Base-by-base conservation (phyloP, 2,797 vertebrate genomes). In the Catamblyrhynchus diadema region DNA sequence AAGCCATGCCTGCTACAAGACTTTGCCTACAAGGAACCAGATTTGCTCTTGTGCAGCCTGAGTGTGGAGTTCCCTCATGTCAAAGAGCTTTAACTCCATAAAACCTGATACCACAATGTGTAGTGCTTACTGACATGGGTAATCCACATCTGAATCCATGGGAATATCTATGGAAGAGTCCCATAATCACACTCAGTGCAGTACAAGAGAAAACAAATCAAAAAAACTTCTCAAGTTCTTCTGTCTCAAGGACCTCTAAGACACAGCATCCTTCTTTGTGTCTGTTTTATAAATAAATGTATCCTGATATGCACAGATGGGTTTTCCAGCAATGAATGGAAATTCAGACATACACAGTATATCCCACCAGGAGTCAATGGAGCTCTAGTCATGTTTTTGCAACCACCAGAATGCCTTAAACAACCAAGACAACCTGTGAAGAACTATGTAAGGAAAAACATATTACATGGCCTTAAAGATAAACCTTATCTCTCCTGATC, bases 211-310 rank as follows among this genome's bases (percentile, higher is more conserved):
- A 86, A 92, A 57, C 6, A 24, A 80, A 88, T 65, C 8, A 74
- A 41, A 75, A 78, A 72, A 47, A 2, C 19, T 77, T 57, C 70
- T 61, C 4, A 60, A 66, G 37, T 75, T 90, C 44, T 82, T 77
- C 69, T 56, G 45, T 94, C 91, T 83, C 91, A 84, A 94, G 79
- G 51, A 80, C 81, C 81, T 50, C 35, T 77, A 92, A 91, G 90
- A 96, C 32, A 85, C 57, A 86, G 32, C 32, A 74, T 37, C n/a
- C 59, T 75, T 74, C 77, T 84, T 62, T 33, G 86, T 8, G 15
- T 91, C 81, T 83, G 57, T 67, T 87, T 82, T 70, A 91, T 79
- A 79, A 94, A 94, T 93, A 91, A 92, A 74, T 30, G 51, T 72
- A 80, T 90, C 62, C 61, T 79, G 10, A 71, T 87, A 56, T 8